Base-by-base conservation (phyloP, 2,888 invertebrate genomes). In the Epinotia demarniana region DNA sequence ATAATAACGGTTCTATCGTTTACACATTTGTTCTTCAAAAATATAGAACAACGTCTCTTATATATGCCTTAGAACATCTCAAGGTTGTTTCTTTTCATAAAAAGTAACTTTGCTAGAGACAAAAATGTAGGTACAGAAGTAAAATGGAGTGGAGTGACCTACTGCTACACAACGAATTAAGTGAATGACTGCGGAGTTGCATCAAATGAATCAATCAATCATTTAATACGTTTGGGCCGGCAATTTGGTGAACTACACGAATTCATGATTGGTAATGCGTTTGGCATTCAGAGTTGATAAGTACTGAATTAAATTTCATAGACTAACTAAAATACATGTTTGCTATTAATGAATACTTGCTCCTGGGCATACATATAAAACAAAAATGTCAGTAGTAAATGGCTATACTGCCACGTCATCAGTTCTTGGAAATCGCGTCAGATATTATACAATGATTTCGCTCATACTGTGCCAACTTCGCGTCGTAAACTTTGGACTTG, bases 391-490 rank as follows among this genome's bases (percentile, higher is more conserved):
- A 68, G 53, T 61, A 55, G 73, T 53, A 43, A 23, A 43, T 60
- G 55, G 27, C 18, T 69, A 55, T 43, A 19, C n/a, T 66, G 60
- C 43, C 66, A 39, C 75, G 66, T 71, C 71, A 66, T 71, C 60
- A 55, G 18, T 16, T 75, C 75, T 57, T 23, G 23, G 60, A 72
- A 46, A 55, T 69, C 23, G 53, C 60, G 43, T 19, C 39, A 49
- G 43, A 62, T 55, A 66, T 75, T 72, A 75, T 66, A 57, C 71
- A 72, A 66, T 66, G 60, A 71, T 61, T 75, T 58, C 64, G 60
- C 60, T 49, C 55, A 57, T 67, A 27, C 67, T 61, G 67, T 75
- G 75, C 75, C 75, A 75, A 75, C 61, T 72, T 67, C 72, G 75
- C 46, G 66, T 27, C 57, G 43, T 55, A 57, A 60, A 75, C 75